phyloP scores from a whole-genome alignment of 2,113 vertebrate species.

The Erythrocebus patas region DNA sequence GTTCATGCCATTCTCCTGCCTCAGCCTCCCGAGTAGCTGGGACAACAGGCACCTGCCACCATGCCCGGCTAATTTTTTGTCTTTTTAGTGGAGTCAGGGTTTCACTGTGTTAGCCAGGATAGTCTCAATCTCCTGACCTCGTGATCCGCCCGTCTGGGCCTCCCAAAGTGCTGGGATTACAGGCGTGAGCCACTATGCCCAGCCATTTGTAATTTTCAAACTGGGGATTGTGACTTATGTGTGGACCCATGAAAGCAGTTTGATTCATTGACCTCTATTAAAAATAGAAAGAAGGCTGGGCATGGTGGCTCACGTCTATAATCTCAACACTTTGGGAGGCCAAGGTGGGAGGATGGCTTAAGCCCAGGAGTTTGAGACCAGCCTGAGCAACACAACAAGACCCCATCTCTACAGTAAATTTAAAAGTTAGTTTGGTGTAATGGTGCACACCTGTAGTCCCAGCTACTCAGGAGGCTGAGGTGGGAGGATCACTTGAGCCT shows the following conservation, averaged over 20 bases:
- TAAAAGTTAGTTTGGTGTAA: neutral
- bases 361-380: neutral
- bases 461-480: neutral
- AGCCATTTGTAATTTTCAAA: neutral
- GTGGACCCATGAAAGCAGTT: neutral
- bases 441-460: neutral
- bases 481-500: neutral
- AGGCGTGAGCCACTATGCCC: too few species aligned
- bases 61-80: too few species aligned
- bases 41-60: too few species aligned
- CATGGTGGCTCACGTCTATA: too few species aligned
- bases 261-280: neutral
- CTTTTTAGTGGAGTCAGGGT: too few species aligned
- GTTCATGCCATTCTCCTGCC: too few species aligned
- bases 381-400: neutral
- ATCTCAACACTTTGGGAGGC: too few species aligned
- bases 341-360: neutral
- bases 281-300: neutral
- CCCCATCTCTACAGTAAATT: neutral
- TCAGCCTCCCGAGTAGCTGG: too few species aligned
- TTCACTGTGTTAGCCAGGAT: too few species aligned
- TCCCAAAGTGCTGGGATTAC: too few species aligned
- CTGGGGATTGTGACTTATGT: neutral
- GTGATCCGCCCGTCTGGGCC: too few species aligned
- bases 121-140: too few species aligned